A percentile compares a stretch with the other conserved stretches of the same genome.
Evolutionary conservation across 92 coral and sea anemone species (phyloP).

Genomic region (Zoanthus sansibaricus): DNA sequence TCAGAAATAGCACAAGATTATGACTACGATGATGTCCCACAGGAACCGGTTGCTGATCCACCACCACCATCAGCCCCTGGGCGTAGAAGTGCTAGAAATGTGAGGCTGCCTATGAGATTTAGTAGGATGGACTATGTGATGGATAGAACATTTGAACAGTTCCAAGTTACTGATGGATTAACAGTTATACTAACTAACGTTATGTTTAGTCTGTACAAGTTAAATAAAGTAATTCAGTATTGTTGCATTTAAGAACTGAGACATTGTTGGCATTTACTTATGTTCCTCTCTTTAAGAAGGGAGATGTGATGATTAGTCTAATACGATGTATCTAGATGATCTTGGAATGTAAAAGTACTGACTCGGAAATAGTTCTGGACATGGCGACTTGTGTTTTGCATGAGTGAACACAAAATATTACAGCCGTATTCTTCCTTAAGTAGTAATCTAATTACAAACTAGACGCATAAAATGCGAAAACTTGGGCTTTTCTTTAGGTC

Average conservation of each 20-base stretch:
- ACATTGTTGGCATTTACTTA: no score
- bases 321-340: not conserved
- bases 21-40: not conserved
- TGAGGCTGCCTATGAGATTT: not conserved
- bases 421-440: not conserved
- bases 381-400: not conserved
- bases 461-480: no score
- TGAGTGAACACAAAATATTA: constrained; percentile 18
- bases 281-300: not conserved
- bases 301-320: constrained; percentile 9
- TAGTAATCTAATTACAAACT: no score
- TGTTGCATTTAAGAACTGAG: no score
- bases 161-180: not conserved
- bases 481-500: no score
- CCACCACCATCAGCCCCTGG: not conserved
- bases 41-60: not conserved
- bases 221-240: not conserved
- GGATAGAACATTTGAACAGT: no score
- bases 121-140: not conserved
- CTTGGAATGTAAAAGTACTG: not conserved
- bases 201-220: not conserved
- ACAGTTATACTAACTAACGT: not conserved
- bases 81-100: not conserved
- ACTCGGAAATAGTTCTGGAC: not conserved
- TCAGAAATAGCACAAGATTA: not conserved